phyloP scores from a whole-genome alignment of 2,888 invertebrate species.

The Stegophylla sp. region DNA sequence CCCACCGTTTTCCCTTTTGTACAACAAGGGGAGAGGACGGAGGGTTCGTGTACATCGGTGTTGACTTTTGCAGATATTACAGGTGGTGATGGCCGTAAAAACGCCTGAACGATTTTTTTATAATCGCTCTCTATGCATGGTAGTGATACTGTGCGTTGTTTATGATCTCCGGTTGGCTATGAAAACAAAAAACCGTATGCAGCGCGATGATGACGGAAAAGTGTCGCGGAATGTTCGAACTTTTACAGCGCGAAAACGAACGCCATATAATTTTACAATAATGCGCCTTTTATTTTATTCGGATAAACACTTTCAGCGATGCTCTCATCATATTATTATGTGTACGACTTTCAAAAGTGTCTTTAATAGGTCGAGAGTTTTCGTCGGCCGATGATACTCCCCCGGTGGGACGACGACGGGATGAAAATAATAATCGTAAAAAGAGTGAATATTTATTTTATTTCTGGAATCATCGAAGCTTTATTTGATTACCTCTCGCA shows the following conservation, averaged over 20 bases:
- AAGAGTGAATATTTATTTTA: not conserved
- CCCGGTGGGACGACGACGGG: no score
- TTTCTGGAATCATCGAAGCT: not conserved
- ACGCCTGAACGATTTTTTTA: no score
- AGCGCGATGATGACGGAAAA: slow-evolving; percentile 2
- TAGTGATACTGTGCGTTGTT: not conserved
- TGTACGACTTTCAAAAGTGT: not conserved
- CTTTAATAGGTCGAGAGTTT: slow-evolving; percentile 5
- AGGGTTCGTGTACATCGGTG: no score
- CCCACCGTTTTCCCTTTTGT: no score
- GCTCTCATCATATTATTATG: slow-evolving; percentile 3
- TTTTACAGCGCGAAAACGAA: slow-evolving; percentile 5
- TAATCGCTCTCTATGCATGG: not conserved
- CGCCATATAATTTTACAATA: not conserved
- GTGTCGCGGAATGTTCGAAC: slow-evolving; percentile 13
- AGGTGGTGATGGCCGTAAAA: no score
- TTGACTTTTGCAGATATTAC: no score
- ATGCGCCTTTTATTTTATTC: not conserved
- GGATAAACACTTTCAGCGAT: not conserved
- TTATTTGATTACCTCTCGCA: not conserved
- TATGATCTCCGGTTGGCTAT: not conserved
- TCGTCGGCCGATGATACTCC: not conserved
- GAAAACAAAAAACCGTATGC: no score
- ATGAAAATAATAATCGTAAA: not conserved
- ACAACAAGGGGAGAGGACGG: no score